Conservation (phyloP, 2,113 vertebrate genomes). For the Forbesichthys papilliferus region DNA sequence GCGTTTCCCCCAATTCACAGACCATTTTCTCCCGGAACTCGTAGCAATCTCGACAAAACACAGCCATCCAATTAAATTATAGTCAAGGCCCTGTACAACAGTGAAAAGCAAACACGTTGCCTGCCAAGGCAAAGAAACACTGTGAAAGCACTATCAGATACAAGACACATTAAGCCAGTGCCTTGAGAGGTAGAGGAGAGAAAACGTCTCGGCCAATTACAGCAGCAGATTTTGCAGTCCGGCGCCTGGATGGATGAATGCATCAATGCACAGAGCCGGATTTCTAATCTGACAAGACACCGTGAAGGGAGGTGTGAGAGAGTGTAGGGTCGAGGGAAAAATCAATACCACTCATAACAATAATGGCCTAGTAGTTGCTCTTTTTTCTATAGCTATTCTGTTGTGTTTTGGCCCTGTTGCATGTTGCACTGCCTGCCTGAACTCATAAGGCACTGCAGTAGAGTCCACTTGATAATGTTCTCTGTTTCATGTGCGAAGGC, state of each 20-base stretch:
- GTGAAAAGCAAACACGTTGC: constrained; percentile 39
- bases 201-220: constrained; percentile 52
- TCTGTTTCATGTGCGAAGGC: too few species aligned
- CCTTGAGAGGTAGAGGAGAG: constrained; percentile 33
- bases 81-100: constrained; percentile 40
- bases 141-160: constrained; percentile 43
- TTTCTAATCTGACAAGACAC: constrained; percentile 46
- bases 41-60: constrained; percentile 36
- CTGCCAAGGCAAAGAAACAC: constrained; percentile 37
- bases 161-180: constrained; percentile 42
- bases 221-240: constrained; percentile 39
- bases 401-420: neutral
- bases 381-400: neutral
- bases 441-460: neutral
- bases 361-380: constrained; percentile 4
- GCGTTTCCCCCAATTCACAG: constrained; percentile 30
- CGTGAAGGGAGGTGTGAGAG: constrained; percentile 18
- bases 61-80: constrained; percentile 45
- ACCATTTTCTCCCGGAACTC: constrained; percentile 33
- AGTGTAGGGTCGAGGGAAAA: constrained; percentile 27
- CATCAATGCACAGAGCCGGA: constrained; percentile 46
- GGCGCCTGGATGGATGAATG: constrained; percentile 38
- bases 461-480: too few species aligned
- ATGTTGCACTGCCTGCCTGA: neutral
- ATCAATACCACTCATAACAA: constrained; percentile 25